Conservation (phyloP, 2,888 invertebrate species). For the Polydrusus tereticollis region DNA sequence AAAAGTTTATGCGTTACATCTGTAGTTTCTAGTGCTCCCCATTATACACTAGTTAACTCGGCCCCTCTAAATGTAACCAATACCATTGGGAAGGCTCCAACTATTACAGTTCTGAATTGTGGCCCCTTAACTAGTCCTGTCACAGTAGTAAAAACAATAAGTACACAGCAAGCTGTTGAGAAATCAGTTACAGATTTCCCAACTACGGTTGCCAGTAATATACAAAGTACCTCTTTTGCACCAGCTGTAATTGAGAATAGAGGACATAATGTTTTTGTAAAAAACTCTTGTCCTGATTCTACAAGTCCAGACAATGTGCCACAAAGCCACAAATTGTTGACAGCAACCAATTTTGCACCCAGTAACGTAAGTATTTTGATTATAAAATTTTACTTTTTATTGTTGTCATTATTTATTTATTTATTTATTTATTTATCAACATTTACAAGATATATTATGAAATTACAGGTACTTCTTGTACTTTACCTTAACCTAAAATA, state of each 20-base stretch:
- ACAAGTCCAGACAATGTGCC: slow-evolving; percentile 58
- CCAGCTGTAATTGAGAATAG: slow-evolving; percentile 58
- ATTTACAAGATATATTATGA: too few relatives aligned
- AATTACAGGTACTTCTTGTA: too few relatives aligned
- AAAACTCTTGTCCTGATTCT: slow-evolving; percentile 60
- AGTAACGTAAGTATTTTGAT: slow-evolving; percentile 60
- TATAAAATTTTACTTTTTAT: not conserved
- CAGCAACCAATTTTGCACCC: slow-evolving; percentile 63
- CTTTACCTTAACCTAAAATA: too few relatives aligned
- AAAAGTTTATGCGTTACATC: slow-evolving; percentile 64
- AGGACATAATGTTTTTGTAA: slow-evolving; percentile 66
- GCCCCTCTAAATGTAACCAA: slow-evolving; percentile 61
- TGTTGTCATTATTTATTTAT: not conserved
- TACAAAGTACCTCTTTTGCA: slow-evolving; percentile 35
- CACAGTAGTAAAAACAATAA: slow-evolving; percentile 63
- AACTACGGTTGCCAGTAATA: slow-evolving; percentile 15
- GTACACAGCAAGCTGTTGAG: slow-evolving; percentile 44
- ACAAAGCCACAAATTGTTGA: slow-evolving; percentile 64
- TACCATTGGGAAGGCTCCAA: slow-evolving; percentile 60
- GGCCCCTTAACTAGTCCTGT: slow-evolving; percentile 58
- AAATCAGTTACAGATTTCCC: slow-evolving; percentile 13
- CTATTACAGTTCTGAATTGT: slow-evolving; percentile 63
- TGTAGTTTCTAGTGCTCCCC: slow-evolving; percentile 54
- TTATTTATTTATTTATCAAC: too few relatives aligned
- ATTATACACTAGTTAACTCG: slow-evolving; percentile 64